Evolutionary conservation across 2,888 invertebrate genomes (phyloP).

Genomic region (Parasteatoda lunata): DNA sequence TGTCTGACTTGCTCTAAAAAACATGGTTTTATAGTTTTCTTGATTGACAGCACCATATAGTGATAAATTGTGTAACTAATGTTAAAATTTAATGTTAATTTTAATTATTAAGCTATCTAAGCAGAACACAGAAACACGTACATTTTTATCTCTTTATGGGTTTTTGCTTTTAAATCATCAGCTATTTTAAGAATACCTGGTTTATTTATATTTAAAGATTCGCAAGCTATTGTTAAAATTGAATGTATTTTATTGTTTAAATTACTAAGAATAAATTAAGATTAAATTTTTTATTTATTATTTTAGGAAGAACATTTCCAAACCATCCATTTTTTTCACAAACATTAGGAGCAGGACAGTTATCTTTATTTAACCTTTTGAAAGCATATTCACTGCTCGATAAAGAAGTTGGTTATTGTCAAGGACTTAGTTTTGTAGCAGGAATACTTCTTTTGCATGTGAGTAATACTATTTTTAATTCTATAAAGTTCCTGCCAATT

Average conservation of each 20-base stretch:
- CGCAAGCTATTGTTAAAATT: not conserved
- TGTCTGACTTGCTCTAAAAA: too few relatives aligned
- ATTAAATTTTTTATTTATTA: not conserved
- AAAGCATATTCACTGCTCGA: conserved; percentile 97
- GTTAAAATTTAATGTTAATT: too few relatives aligned
- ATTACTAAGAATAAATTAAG: not conserved
- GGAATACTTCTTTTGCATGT: conserved; percentile 94
- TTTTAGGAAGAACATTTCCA: conserved; percentile 89
- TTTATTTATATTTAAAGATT: conserved; percentile 14
- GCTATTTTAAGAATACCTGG: not conserved
- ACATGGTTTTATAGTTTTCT: too few relatives aligned
- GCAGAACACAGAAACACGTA: too few relatives aligned
- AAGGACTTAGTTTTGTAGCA: conserved; percentile 96
- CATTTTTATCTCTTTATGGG: too few relatives aligned
- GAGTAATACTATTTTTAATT: conserved; percentile 74
- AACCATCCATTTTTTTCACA: conserved; percentile 94
- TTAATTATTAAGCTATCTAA: too few relatives aligned
- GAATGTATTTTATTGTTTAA: not conserved
- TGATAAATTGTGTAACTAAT: too few relatives aligned
- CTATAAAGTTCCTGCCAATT: too few relatives aligned
- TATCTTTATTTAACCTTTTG: conserved; percentile 93
- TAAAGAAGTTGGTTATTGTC: conserved; percentile 92
- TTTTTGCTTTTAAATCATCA: too few relatives aligned
- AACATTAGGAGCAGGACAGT: conserved; percentile 92
- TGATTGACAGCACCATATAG: too few relatives aligned